phyloP scores from a whole-genome alignment of 2,797 vertebrate species.

The Masticophis lateralis region DNA sequence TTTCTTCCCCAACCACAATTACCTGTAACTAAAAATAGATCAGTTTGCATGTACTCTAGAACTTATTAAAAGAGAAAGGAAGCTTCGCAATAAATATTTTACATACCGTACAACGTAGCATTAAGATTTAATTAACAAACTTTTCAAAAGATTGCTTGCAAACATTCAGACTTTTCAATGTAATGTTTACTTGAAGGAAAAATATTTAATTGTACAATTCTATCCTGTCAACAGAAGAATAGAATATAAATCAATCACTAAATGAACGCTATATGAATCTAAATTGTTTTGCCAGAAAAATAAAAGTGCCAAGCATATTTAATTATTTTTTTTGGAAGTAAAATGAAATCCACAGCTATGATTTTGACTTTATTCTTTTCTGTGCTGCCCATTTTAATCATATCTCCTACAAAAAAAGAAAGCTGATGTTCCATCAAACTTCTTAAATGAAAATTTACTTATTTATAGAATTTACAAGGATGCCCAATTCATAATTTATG shows the following conservation, averaged over 20 bases:
- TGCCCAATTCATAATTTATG: not conserved
- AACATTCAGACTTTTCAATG: constrained; percentile 31
- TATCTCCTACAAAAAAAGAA: not conserved
- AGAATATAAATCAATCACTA: not conserved
- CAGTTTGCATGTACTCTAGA: not conserved
- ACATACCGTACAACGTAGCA: not conserved
- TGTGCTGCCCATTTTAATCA: constrained; percentile 18
- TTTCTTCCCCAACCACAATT: not conserved
- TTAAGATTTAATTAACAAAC: not conserved
- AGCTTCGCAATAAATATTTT: not conserved
- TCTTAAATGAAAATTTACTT: constrained; percentile 1
- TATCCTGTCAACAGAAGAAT: not conserved
- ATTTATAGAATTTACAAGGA: not conserved
- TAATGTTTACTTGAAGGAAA: constrained; percentile 22
- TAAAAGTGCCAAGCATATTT: constrained; percentile 11
- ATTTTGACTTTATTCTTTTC: constrained; percentile 18
- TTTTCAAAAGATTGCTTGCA: not conserved
- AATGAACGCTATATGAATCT: constrained; percentile 27
- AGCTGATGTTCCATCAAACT: constrained; percentile 9
- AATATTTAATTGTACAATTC: constrained; percentile 40
- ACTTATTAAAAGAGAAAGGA: not conserved
- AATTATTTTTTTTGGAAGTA: constrained; percentile 37
- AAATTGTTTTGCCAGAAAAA: constrained; percentile 34
- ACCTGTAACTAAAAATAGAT: not conserved
- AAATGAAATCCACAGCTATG: constrained; percentile 32